phyloP scores from a whole-genome alignment of 64 coral and sea anemone species.

The Trachythela sp. region DNA sequence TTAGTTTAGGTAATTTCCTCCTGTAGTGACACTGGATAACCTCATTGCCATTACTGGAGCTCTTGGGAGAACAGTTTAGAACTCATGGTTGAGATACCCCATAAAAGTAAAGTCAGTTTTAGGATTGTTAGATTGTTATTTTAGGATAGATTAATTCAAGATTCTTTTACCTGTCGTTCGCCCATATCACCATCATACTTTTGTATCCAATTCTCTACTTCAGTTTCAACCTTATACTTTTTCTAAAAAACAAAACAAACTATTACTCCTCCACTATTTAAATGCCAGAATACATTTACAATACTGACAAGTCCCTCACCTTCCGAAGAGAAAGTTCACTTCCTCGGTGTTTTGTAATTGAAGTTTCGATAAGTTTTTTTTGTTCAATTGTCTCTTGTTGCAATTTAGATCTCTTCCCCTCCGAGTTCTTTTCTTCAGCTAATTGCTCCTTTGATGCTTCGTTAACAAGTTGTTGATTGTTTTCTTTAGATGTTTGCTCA shows the following conservation, averaged over 20 bases:
- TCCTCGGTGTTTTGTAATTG: constrained; percentile 60
- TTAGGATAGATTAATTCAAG: too few relatives aligned
- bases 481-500: constrained; percentile 68
- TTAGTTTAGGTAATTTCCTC: too few relatives aligned
- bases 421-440: constrained; percentile 82
- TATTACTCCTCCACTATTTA: background rate
- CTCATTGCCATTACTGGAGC: too few relatives aligned
- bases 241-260: constrained; percentile 36
- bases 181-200: constrained; percentile 97
- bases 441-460: constrained; percentile 78
- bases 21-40: too few relatives aligned
- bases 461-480: constrained; percentile 62
- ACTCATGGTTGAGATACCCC: background rate
- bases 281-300: background rate
- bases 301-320: constrained; percentile 5
- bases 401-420: constrained; percentile 73
- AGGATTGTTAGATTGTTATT: too few relatives aligned
- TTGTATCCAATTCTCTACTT: constrained; percentile 99
- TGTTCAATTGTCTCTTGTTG: constrained; percentile 81
- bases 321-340: constrained; percentile 87
- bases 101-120: too few relatives aligned
- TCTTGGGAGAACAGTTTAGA: too few relatives aligned
- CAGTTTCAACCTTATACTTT: constrained; percentile 97
- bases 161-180: constrained; percentile 74
- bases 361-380: constrained; percentile 74